These are phyloP conservation scores for Melanotaenia boesemani DNA, from an alignment of 2,797 vertebrate genomes.

Conservation along the genomic window DNA sequence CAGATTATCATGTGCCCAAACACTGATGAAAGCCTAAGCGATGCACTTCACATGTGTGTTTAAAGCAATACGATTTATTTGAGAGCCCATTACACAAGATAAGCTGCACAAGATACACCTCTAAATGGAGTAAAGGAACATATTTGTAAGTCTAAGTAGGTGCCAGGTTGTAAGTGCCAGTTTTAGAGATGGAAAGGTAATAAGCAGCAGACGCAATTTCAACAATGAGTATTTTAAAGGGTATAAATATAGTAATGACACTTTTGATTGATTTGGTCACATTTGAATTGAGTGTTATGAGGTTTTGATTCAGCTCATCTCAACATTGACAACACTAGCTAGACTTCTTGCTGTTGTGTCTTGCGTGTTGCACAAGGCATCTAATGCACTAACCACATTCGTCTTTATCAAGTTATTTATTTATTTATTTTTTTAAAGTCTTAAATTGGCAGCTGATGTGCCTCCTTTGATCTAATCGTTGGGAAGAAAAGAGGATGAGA, in stretches of 20 bases:
- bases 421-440: not conserved
- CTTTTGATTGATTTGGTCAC: slow-evolving; percentile 66
- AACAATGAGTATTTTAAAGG: slow-evolving; percentile 60
- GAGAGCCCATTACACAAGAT: slow-evolving; percentile 76
- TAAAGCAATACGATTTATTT: slow-evolving; percentile 80
- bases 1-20: slow-evolving; percentile 55
- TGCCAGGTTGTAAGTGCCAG: slow-evolving; percentile 55
- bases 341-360: slow-evolving; percentile 24
- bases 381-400: slow-evolving; percentile 10
- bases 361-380: slow-evolving; percentile 22
- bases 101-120: slow-evolving; percentile 69
- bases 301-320: slow-evolving; percentile 54
- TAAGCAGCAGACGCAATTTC: slow-evolving; percentile 46
- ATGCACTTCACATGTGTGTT: slow-evolving; percentile 65
- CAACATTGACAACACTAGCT: slow-evolving; percentile 34
- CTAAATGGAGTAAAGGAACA: slow-evolving; percentile 69
- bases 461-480: slow-evolving; percentile 33
- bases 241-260: slow-evolving; percentile 56
- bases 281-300: slow-evolving; percentile 53
- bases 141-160: slow-evolving; percentile 69
- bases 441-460: slow-evolving; percentile 1
- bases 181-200: slow-evolving; percentile 57
- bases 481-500: slow-evolving; percentile 19
- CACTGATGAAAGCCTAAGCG: slow-evolving; percentile 53
- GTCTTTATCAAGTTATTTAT: not conserved